phyloP scores from a whole-genome alignment of 2,113 vertebrate genomes.

The Ictalurus punctatus region DNA sequence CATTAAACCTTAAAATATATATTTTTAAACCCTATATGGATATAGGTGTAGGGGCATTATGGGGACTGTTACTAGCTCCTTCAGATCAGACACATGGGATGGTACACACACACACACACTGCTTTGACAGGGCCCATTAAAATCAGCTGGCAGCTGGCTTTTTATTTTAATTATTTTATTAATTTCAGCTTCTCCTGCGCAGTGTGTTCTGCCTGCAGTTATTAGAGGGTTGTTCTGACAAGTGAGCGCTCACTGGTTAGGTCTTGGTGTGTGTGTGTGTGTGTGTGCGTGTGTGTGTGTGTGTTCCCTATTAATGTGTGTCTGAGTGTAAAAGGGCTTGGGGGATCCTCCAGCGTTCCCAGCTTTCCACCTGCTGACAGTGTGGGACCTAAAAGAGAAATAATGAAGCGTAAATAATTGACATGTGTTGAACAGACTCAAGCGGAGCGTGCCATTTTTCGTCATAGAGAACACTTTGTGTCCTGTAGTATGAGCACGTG shows the following conservation, averaged over 20 bases:
- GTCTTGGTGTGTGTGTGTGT: constrained; percentile 42
- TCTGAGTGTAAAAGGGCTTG: constrained; percentile 48
- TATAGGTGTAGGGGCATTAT: neutral
- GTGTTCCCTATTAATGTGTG: neutral
- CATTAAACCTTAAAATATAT: constrained; percentile 65
- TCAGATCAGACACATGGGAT: constrained; percentile 65
- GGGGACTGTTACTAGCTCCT: constrained; percentile 45
- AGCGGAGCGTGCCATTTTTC: constrained; percentile 42
- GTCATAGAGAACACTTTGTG: constrained; percentile 39
- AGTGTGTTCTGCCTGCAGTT: constrained; percentile 58
- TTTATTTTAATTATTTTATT: constrained; percentile 75
- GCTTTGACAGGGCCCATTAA: constrained; percentile 79
- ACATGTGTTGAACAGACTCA: constrained; percentile 58
- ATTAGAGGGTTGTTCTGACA: constrained; percentile 55
- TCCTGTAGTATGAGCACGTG: neutral
- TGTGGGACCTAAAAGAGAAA: constrained; percentile 62
- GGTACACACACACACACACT: constrained; percentile 60
- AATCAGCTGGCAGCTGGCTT: constrained; percentile 67
- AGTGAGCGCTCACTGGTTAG: constrained; percentile 56
- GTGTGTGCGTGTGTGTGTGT: constrained; percentile 29
- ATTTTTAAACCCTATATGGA: neutral
- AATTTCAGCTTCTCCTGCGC: constrained; percentile 69
- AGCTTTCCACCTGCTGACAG: constrained; percentile 58
- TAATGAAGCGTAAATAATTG: constrained; percentile 84
- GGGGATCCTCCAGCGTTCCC: constrained; percentile 65